Evolutionary conservation across 2,888 invertebrate genomes (phyloP).

Genomic region (Eupithecia insigniata): DNA sequence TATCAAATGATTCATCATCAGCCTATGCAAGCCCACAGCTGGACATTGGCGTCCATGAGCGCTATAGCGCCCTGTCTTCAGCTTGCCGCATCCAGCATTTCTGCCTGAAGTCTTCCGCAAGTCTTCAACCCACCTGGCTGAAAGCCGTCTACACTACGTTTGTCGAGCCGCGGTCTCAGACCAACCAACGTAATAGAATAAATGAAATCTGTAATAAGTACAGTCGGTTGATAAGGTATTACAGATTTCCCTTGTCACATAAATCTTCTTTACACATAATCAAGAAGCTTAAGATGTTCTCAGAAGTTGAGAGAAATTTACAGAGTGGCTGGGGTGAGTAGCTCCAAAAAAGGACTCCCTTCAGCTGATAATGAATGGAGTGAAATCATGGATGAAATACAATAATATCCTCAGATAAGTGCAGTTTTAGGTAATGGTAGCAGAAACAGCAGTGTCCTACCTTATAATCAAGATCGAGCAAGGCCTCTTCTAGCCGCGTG

Average conservation of each 20-base stretch:
- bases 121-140: too few species aligned
- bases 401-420: background rate
- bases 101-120: too few species aligned
- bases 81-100: too few species aligned
- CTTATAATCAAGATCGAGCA: slow-evolving; percentile 60
- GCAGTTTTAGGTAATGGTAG: background rate
- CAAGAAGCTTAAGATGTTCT: background rate
- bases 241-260: too few species aligned
- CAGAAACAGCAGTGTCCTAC: slow-evolving; percentile 44
- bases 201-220: background rate
- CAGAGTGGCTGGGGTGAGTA: background rate
- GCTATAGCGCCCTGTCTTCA: too few species aligned
- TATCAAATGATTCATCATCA: too few species aligned
- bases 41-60: too few species aligned
- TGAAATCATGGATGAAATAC: background rate
- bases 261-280: too few species aligned
- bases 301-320: background rate
- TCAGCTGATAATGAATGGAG: background rate
- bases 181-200: background rate
- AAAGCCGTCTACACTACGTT: too few species aligned
- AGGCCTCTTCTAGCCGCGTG: slow-evolving; percentile 62
- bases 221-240: background rate
- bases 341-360: background rate
- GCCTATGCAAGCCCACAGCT: too few species aligned
- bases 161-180: too few species aligned